phyloP scores from a whole-genome alignment of 1,140 invertebrate species.

The Diploscapter pachys region DNA sequence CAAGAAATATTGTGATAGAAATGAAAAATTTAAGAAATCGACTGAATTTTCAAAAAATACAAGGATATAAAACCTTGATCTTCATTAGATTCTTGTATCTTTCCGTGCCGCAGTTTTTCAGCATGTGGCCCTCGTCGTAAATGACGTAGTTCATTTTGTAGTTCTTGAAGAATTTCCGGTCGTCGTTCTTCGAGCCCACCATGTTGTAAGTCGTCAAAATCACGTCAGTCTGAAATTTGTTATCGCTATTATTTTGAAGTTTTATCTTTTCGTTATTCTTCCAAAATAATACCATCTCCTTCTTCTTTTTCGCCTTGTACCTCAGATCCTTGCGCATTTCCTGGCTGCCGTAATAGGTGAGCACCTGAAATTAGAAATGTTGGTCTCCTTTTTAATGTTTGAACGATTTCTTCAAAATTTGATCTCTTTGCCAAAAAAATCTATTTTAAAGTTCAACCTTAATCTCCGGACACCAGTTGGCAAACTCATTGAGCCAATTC shows the following conservation, averaged over 20 bases:
- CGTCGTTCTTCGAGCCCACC: slow-evolving; percentile 77
- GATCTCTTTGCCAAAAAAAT: too few relatives aligned
- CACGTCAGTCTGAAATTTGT: slow-evolving; percentile 41
- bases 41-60: too few relatives aligned
- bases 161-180: slow-evolving; percentile 82
- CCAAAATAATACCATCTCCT: slow-evolving; percentile 13
- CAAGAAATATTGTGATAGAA: too few relatives aligned
- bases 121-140: slow-evolving; percentile 95
- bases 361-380: slow-evolving; percentile 7
- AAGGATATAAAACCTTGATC: slow-evolving; percentile 62
- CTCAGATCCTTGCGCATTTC: slow-evolving; percentile 43
- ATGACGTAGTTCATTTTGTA: slow-evolving; percentile 84
- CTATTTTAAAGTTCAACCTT: not conserved
- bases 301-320: slow-evolving; percentile 31
- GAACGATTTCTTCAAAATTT: too few relatives aligned
- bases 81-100: slow-evolving; percentile 78
- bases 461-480: slow-evolving; percentile 48
- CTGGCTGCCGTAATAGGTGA: slow-evolving; percentile 43
- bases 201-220: slow-evolving; percentile 53
- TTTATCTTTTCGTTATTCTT: not conserved
- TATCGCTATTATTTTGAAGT: not conserved
- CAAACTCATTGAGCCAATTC: slow-evolving; percentile 52
- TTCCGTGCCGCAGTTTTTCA: slow-evolving; percentile 90
- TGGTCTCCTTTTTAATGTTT: too few relatives aligned
- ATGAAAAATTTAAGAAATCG: too few relatives aligned